Evolutionary conservation across 2,888 invertebrate species (phyloP).

Genomic region (Agriotes lineatus): DNA sequence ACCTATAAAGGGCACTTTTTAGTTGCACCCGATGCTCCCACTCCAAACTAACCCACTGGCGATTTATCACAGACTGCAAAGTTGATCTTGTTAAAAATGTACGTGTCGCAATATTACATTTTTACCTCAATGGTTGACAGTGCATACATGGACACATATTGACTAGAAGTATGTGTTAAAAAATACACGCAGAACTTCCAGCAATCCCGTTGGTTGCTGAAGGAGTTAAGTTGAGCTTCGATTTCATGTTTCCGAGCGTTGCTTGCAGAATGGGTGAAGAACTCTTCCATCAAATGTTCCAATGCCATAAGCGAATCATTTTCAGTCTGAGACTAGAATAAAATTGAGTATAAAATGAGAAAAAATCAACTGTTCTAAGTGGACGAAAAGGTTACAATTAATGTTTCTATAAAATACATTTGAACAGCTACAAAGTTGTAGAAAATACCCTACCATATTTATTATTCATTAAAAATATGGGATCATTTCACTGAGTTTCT

Average conservation of each 20-base stretch:
- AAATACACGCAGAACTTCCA: slow-evolving; percentile 87
- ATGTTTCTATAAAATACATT: background rate
- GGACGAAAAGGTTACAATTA: background rate
- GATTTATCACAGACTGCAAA: slow-evolving; percentile 79
- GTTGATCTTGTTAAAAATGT: too few relatives aligned
- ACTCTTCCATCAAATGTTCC: slow-evolving; percentile 85
- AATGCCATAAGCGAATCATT: slow-evolving; percentile 75
- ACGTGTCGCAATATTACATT: background rate
- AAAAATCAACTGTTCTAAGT: background rate
- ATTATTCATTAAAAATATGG: background rate
- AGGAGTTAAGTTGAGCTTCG: slow-evolving; percentile 81
- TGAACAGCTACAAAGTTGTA: background rate
- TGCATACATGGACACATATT: slow-evolving; percentile 89
- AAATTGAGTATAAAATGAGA: background rate
- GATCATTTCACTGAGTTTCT: slow-evolving; percentile 18
- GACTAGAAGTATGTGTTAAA: slow-evolving; percentile 82
- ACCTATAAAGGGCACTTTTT: slow-evolving; percentile 74
- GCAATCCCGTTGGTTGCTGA: slow-evolving; percentile 80
- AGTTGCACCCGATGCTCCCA: slow-evolving; percentile 80
- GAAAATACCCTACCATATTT: slow-evolving; percentile 24
- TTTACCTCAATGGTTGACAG: slow-evolving; percentile 83
- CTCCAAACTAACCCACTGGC: slow-evolving; percentile 79
- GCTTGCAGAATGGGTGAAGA: slow-evolving; percentile 79
- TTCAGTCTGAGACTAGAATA: slow-evolving; percentile 68
- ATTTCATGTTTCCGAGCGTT: slow-evolving; percentile 85